Conservation (phyloP, 2,888 invertebrate species). For the Coelogynopora nodosa region DNA sequence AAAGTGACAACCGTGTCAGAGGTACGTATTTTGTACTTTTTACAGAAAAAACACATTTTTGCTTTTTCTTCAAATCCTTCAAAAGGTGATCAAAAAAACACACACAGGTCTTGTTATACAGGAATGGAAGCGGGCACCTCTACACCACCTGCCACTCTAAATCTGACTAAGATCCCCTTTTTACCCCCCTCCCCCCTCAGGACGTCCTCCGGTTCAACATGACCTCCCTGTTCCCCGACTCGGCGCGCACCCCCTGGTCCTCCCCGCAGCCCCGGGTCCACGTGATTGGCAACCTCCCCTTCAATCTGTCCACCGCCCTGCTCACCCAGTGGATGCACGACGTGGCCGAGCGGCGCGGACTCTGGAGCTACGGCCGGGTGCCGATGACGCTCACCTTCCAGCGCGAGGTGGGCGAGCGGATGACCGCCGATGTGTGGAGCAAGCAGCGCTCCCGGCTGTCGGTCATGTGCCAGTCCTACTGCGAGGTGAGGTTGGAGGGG, state of each 20-base stretch:
- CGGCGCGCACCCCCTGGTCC: not conserved
- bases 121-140: too few relatives aligned
- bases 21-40: too few relatives aligned
- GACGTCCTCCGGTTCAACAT: constrained; percentile 55
- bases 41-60: too few relatives aligned
- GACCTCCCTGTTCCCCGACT: constrained; percentile 36
- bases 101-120: too few relatives aligned
- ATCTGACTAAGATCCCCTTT: too few relatives aligned
- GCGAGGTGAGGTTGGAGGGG: constrained; percentile 67
- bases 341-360: constrained; percentile 70
- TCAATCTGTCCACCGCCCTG: constrained; percentile 86
- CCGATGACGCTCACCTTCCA: constrained; percentile 92
- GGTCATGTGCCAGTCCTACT: constrained; percentile 76
- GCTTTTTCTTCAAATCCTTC: too few relatives aligned
- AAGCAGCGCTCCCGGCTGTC: constrained; percentile 80
- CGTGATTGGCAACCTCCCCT: constrained; percentile 82
- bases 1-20: too few relatives aligned
- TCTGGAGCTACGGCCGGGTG: constrained; percentile 70
- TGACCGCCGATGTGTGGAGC: constrained; percentile 72
- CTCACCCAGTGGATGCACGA: constrained; percentile 81
- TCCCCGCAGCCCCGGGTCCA: constrained; percentile 51
- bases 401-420: constrained; percentile 88
- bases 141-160: too few relatives aligned
- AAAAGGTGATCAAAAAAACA: too few relatives aligned
- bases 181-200: not conserved